Base-by-base conservation (phyloP, 2,797 vertebrate species). In the Phrynocephalus forsythii region DNA sequence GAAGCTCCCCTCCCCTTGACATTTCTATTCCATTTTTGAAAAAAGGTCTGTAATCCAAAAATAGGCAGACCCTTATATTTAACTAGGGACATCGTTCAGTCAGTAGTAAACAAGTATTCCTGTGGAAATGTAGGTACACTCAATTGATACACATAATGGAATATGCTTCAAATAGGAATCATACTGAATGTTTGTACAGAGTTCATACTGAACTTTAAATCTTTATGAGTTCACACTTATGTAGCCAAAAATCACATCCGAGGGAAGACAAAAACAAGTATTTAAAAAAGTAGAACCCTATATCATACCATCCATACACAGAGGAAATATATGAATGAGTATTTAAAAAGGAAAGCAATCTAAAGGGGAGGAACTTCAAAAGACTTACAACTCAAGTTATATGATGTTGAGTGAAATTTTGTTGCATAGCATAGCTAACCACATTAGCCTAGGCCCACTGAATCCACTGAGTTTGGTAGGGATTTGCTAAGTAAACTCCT, bases 11-110 rank as follows among this genome's bases (percentile, higher is more conserved):
- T 28, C 66, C 52, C 6, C 22, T 44, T 20, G 33, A 20, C 18
- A 75, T 6, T 7, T 38, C 33, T 20, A 9, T 87, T 94, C 91
- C 89, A 91, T 91, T 85, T 60, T 84, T 91, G 28, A 28, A 75
- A 82, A 93, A 33, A 95, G 94, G 93, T 93, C 93, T 89, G 7
- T 30, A 33, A 20, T 82, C 13, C 33, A 67, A 85, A 80, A 84
- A 91, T 69, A 94, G 86, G 88, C 13, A 86, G 89, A 92, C 91
- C 84, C 73, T 91, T 93, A 94, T 92, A 92, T 93, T 83, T 93
- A 79, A 88, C n/a, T 94, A 71, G 90, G 92, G 38, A 38, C 5
- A 92, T 67, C 33, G 91, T 86, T 5, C 9, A 73, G 6, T 79
- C 79, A 90, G 92, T 78, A 79, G 30, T 83, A 93, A 95, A 93